These are phyloP conservation scores for Semicossyphus pulcher DNA, from an alignment of 2,113 vertebrate genomes.

Conservation along the genomic window DNA sequence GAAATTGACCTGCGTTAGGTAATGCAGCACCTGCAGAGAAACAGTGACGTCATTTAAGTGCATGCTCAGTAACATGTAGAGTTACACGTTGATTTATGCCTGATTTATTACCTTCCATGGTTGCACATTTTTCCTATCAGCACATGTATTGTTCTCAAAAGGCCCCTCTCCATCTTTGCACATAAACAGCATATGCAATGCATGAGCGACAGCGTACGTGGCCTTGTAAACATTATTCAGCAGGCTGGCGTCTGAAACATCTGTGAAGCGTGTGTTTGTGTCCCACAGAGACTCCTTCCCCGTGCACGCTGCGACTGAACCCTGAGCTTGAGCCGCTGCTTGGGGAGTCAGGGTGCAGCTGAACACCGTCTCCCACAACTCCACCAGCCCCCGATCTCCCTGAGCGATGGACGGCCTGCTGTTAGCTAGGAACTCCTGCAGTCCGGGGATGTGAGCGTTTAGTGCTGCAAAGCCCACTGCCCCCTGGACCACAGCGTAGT, in stretches of 20 bases:
- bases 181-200: constrained; percentile 74
- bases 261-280: constrained; percentile 75
- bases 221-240: constrained; percentile 85
- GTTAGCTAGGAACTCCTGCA: constrained; percentile 76
- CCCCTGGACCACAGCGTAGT: constrained; percentile 82
- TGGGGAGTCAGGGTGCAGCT: constrained; percentile 66
- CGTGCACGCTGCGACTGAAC: constrained; percentile 61
- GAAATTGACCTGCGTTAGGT: constrained; percentile 81
- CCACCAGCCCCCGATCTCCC: constrained; percentile 76
- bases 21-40: constrained; percentile 80
- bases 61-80: no score
- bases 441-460: constrained; percentile 79
- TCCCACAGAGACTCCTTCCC: constrained; percentile 78
- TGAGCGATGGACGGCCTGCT: constrained; percentile 71
- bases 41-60: background rate
- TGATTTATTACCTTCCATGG: constrained; percentile 80
- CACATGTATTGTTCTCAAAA: constrained; percentile 79
- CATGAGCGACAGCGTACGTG: constrained; percentile 80
- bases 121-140: constrained; percentile 69
- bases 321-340: constrained; percentile 24
- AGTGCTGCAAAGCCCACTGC: constrained; percentile 82
- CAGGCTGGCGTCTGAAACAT: constrained; percentile 82
- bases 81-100: no score
- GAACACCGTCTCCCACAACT: constrained; percentile 83
- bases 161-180: constrained; percentile 77